phyloP scores from a whole-genome alignment of 2,888 invertebrate genomes.

The Tribolium freemani region DNA sequence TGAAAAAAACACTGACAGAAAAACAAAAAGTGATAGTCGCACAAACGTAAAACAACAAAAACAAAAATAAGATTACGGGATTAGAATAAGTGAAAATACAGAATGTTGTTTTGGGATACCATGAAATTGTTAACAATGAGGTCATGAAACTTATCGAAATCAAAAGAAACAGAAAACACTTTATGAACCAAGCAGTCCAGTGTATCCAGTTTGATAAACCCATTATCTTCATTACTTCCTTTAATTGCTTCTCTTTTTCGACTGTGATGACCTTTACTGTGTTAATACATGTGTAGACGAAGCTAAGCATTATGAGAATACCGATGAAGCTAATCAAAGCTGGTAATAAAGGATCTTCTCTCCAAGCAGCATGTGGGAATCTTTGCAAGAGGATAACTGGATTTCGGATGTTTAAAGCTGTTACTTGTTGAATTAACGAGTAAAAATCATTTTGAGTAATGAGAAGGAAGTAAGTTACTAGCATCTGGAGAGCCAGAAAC shows the following conservation, averaged over 20 bases:
- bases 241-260: slow-evolving; percentile 83
- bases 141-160: slow-evolving; percentile 73
- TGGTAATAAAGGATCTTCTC: slow-evolving; percentile 76
- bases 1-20: slow-evolving; percentile 84
- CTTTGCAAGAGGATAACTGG: slow-evolving; percentile 71
- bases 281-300: slow-evolving; percentile 84
- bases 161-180: slow-evolving; percentile 78
- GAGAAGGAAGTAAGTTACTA: slow-evolving; percentile 58
- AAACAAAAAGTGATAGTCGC: slow-evolving; percentile 84
- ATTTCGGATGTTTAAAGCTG: neutral
- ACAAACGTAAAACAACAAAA: slow-evolving; percentile 79
- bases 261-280: slow-evolving; percentile 80
- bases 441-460: slow-evolving; percentile 17
- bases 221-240: slow-evolving; percentile 94
- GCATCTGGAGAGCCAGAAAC: slow-evolving; percentile 77
- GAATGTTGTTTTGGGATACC: slow-evolving; percentile 64
- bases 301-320: slow-evolving; percentile 83
- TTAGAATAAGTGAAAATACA: slow-evolving; percentile 80
- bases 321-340: slow-evolving; percentile 79
- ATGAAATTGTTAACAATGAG: slow-evolving; percentile 68
- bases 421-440: neutral
- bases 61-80: slow-evolving; percentile 77
- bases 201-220: slow-evolving; percentile 87
- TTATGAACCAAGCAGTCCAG: slow-evolving; percentile 89
- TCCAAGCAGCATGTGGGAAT: slow-evolving; percentile 79